phyloP scores from a whole-genome alignment of 2,113 vertebrate species.

The Lynx canadensis region DNA sequence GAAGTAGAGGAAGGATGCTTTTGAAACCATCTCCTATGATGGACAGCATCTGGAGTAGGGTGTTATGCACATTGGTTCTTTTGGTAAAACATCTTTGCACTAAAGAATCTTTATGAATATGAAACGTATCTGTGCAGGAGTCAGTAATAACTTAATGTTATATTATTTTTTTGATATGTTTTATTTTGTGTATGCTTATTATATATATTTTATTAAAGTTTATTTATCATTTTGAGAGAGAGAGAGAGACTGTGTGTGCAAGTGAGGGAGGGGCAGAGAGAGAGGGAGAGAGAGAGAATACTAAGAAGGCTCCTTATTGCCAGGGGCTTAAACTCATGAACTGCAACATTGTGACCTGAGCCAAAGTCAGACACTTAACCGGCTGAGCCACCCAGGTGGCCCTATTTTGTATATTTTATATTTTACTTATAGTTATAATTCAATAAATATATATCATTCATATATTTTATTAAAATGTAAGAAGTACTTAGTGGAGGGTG shows the following conservation, averaged over 20 bases:
- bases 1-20: background rate
- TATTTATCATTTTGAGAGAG: no score
- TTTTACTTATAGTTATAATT: background rate
- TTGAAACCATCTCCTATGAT: background rate
- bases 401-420: background rate
- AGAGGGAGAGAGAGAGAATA: no score
- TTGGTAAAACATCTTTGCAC: conserved; percentile 2
- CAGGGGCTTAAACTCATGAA: no score
- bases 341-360: no score
- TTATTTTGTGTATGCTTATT: background rate
- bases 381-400: no score
- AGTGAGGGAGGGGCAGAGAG: no score
- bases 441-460: background rate
- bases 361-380: no score
- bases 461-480: background rate
- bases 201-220: background rate
- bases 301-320: no score
- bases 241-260: no score
- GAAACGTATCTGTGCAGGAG: background rate
- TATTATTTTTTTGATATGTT: background rate
- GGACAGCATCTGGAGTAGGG: background rate
- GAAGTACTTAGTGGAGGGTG: background rate
- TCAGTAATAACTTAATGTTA: background rate
- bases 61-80: background rate
- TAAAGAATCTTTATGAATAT: background rate